These are phyloP conservation scores for Sclerodermus sp. DNA, from an alignment of 2,888 invertebrate species.

Conservation along the genomic window DNA sequence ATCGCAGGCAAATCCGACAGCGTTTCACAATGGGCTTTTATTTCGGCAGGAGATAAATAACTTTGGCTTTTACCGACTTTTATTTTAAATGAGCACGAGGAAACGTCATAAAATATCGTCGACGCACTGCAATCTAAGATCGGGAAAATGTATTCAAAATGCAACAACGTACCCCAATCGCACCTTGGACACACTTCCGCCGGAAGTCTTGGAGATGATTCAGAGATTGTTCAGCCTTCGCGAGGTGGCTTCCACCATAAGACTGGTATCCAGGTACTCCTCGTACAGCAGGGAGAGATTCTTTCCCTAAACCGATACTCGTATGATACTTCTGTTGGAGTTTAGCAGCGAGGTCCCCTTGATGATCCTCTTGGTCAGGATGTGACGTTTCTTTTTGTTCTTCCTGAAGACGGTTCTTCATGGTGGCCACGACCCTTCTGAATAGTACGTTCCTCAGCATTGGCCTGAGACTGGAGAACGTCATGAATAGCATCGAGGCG, in stretches of 20 bases:
- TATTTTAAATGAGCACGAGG: constrained; percentile 26
- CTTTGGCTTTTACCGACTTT: background rate
- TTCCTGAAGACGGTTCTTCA: constrained; percentile 35
- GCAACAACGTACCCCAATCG: background rate
- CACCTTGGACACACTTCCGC: constrained; percentile 45
- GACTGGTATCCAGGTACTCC: constrained; percentile 48
- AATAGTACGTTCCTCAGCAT: constrained; percentile 44
- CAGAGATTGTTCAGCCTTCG: constrained; percentile 41
- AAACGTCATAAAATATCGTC: constrained; percentile 22
- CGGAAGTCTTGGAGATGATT: constrained; percentile 50
- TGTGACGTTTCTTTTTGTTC: too few relatives aligned
- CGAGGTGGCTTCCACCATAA: constrained; percentile 42
- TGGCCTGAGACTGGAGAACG: constrained; percentile 33
- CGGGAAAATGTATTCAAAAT: too few relatives aligned
- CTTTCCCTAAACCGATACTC: too few relatives aligned
- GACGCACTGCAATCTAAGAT: constrained; percentile 1
- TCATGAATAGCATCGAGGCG: constrained; percentile 27
- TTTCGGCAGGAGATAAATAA: background rate
- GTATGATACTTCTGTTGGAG: too few relatives aligned
- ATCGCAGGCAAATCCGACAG: too few relatives aligned
- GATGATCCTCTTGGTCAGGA: too few relatives aligned
- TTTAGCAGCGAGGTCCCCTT: too few relatives aligned
- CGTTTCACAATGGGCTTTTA: too few relatives aligned
- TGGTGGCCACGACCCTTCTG: constrained; percentile 43
- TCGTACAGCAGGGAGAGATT: too few relatives aligned